These are phyloP conservation scores for Heliocidaris erythrogramma DNA, from an alignment of 35 echinoderm and acorn worm species.

Conservation along the genomic window DNA sequence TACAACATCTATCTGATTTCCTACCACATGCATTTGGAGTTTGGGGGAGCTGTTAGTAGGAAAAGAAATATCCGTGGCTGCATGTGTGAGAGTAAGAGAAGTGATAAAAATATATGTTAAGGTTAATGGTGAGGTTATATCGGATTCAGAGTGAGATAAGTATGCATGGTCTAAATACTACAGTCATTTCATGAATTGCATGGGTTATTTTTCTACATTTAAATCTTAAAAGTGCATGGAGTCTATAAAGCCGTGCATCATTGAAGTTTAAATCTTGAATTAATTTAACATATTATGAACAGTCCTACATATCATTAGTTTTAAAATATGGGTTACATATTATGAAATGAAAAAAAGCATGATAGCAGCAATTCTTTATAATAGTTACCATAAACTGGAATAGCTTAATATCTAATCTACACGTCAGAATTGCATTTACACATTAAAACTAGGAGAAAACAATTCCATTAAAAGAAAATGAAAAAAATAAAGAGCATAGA, in stretches of 20 bases:
- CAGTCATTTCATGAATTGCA: neutral
- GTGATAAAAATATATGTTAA: slow-evolving; percentile 31
- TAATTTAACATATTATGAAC: neutral
- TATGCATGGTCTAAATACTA: neutral
- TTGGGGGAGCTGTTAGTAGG: slow-evolving; percentile 42
- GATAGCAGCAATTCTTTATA: too few species aligned
- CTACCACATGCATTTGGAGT: slow-evolving; percentile 2
- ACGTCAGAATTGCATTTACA: too few species aligned
- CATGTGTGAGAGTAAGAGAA: slow-evolving; percentile 37
- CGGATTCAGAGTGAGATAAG: neutral
- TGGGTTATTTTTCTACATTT: neutral
- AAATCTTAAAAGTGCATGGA: neutral
- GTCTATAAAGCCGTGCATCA: neutral
- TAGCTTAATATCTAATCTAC: too few species aligned
- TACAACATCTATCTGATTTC: neutral
- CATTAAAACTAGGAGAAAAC: too few species aligned
- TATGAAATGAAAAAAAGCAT: too few species aligned
- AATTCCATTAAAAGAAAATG: neutral
- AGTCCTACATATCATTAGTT: neutral
- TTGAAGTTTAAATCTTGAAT: neutral
- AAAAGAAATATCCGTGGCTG: slow-evolving; percentile 47
- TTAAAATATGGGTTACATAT: neutral
- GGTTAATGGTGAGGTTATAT: neutral
- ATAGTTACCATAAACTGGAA: too few species aligned
- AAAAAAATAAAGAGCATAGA: neutral